Evolutionary conservation across 1,140 invertebrate species (phyloP).

Genomic region (Nymphalis io): DNA sequence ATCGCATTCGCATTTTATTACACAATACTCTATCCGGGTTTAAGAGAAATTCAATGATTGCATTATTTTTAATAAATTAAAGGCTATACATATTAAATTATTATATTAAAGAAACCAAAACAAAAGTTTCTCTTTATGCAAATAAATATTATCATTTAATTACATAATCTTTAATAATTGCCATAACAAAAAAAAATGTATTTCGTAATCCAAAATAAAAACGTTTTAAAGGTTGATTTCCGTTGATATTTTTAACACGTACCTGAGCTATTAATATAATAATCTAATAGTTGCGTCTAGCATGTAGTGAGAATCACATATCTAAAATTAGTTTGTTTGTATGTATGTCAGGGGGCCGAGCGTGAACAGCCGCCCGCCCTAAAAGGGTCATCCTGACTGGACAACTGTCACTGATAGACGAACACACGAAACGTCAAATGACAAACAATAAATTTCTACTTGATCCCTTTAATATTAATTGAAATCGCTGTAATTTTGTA

Average conservation of each 20-base stretch:
- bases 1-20: slow-evolving; percentile 20
- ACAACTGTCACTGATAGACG: slow-evolving; percentile 18
- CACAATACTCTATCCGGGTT: not conserved
- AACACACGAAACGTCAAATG: slow-evolving; percentile 24
- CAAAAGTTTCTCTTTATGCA: not conserved
- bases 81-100: not conserved
- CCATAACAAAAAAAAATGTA: not conserved
- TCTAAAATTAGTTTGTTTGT: slow-evolving; percentile 76
- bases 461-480: not conserved
- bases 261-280: slow-evolving; percentile 64
- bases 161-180: not conserved
- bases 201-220: not conserved
- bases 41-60: slow-evolving; percentile 5
- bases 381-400: slow-evolving; percentile 63
- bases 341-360: slow-evolving; percentile 76
- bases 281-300: slow-evolving; percentile 68
- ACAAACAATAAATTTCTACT: slow-evolving; percentile 4
- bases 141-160: not conserved
- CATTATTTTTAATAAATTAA: not conserved
- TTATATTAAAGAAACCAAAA: not conserved
- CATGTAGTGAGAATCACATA: slow-evolving; percentile 66
- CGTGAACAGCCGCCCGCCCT: slow-evolving; percentile 58
- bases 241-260: slow-evolving; percentile 50
- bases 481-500: too few species aligned
- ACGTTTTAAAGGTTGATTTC: slow-evolving; percentile 48